Evolutionary conservation across 2,888 invertebrate genomes (phyloP), one percentile per base, ranked within the genome.

Genomic region (Eutolmus rufibarbis): DNA sequence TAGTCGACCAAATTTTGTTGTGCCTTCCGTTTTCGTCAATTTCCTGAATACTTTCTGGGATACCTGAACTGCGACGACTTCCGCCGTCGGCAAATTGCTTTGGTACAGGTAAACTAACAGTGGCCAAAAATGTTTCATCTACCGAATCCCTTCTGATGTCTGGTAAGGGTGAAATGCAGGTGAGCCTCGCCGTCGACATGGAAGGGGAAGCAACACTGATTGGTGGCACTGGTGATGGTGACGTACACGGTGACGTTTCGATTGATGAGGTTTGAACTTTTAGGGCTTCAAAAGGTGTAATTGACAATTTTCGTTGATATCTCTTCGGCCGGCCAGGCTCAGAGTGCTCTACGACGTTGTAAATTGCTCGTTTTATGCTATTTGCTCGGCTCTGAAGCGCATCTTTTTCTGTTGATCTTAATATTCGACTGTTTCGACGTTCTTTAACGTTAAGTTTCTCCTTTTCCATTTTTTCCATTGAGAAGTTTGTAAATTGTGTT

Each of bases 11-110:
- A 31, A 51, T 74, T 16, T 34, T 66, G 1, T 9, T 34, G 7
- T 37, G 28, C 7, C 19, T 23, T 56, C 74, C 86, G 91, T 90
- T 89, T 91, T 92, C 89, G 90, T 91, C 74, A 90, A 91, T 89
- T 92, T 92, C 19, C 86, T 89, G 76, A 28, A 89, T 89, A 85
- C 87, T 88, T 88, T 88, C 89, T 89, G 91, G 92, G 7, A 92
- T 92, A 4, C 93, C 95, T 19, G 94, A 94, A 12, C 95, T 95
- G 16, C 96, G 94, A 66, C 96, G 94, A 89, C 96, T 96, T 89
- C 95, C 95, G 89, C 95, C 95, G 90, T 97, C 97, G 2, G 97
- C 97, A 92, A 97, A 97, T 90, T 96, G 96, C 43, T 95, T 94
- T 8, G 97, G 97, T 76, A 95, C 96, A 1, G 97, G 97, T 89